A percentile compares a stretch with the other conserved stretches of the same genome.
phyloP scores from a whole-genome alignment of 2,113 vertebrate genomes.

The Serilophus lunatus region DNA sequence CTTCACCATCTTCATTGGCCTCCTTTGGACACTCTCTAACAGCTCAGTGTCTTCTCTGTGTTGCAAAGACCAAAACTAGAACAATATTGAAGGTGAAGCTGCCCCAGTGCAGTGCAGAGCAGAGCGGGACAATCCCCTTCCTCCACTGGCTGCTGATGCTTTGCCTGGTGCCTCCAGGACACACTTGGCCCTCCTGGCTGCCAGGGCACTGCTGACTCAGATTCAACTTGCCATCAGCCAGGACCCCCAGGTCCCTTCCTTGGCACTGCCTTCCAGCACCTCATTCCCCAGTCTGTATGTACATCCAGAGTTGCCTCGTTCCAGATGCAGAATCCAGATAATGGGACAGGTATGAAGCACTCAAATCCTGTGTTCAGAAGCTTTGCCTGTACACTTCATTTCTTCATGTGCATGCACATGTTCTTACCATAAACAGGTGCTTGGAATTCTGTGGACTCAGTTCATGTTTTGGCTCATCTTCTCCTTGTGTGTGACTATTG shows the following conservation, averaged over 20 bases:
- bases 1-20: too few species aligned
- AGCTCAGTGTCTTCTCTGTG: too few species aligned
- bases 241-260: background rate
- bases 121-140: too few species aligned
- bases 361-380: background rate
- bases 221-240: background rate
- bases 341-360: background rate
- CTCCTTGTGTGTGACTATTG: background rate
- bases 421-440: background rate
- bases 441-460: background rate
- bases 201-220: background rate
- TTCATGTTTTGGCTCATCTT: accelerated
- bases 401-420: background rate
- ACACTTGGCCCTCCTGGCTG: too few species aligned
- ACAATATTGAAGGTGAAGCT: too few species aligned
- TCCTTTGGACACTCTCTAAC: too few species aligned
- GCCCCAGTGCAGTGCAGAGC: too few species aligned
- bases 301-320: background rate
- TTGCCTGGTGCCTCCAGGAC: too few species aligned
- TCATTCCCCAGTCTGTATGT: background rate
- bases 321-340: background rate
- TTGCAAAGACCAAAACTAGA: too few species aligned
- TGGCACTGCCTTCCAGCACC: background rate
- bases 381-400: background rate
- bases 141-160: too few species aligned